These are phyloP conservation scores for Plectropomus leopardus DNA, from an alignment of 2,113 vertebrate genomes.

Conservation along the genomic window DNA sequence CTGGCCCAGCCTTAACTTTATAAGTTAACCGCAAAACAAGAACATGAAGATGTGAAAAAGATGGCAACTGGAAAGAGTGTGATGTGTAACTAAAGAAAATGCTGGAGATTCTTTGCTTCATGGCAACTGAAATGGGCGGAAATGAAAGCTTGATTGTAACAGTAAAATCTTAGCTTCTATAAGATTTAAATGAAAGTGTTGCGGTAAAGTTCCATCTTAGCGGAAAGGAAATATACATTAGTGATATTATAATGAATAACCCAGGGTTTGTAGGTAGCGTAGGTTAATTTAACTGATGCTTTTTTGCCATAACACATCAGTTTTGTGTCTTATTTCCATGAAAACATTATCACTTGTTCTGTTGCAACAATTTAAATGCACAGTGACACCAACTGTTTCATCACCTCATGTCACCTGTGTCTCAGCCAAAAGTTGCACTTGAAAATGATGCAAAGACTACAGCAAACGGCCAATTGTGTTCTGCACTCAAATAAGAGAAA, in stretches of 20 bases:
- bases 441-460: too few species aligned
- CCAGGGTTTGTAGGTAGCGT: background rate
- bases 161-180: background rate
- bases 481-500: too few species aligned
- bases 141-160: background rate
- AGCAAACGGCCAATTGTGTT: too few species aligned
- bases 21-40: slow-evolving; percentile 32
- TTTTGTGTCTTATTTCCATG: background rate
- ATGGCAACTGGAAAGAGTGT: background rate
- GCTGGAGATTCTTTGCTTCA: background rate
- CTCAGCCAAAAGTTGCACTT: too few species aligned
- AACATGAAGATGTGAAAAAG: slow-evolving; percentile 33
- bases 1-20: slow-evolving; percentile 49
- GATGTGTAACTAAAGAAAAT: slow-evolving; percentile 14
- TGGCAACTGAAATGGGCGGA: background rate
- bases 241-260: background rate
- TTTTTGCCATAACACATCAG: slow-evolving; percentile 7
- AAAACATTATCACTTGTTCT: slow-evolving; percentile 10
- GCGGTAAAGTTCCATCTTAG: background rate
- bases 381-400: too few species aligned
- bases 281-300: background rate
- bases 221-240: background rate
- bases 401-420: too few species aligned
- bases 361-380: background rate
- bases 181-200: background rate